phyloP scores from a whole-genome alignment of 2,113 vertebrate genomes.

The Eudyptes chrysolophus region DNA sequence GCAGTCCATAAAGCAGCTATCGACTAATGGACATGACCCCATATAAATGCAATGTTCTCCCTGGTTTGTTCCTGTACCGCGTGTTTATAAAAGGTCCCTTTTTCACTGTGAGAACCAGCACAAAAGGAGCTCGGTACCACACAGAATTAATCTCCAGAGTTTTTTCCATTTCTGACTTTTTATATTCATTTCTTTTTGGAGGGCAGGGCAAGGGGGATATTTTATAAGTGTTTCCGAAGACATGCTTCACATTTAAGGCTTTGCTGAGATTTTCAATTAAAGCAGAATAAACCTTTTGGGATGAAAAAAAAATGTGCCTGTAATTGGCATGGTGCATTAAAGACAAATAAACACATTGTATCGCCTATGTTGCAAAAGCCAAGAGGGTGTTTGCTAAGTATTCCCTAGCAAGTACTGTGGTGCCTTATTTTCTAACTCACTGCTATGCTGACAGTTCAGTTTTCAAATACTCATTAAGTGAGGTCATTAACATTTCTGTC shows the following conservation, averaged over 20 bases:
- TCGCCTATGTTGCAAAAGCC: neutral
- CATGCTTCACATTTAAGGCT: neutral
- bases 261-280: neutral
- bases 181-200: neutral
- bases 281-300: neutral
- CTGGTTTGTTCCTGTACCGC: accelerated
- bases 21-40: neutral
- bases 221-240: neutral
- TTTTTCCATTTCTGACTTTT: neutral
- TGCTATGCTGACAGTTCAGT: neutral
- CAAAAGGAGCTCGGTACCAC: neutral
- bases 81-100: neutral
- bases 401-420: neutral
- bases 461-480: neutral
- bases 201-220: neutral
- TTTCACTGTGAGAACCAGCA: neutral
- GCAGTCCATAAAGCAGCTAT: neutral
- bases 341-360: neutral
- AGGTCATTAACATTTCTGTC: neutral
- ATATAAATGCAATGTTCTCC: neutral
- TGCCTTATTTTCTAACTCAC: neutral
- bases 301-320: neutral
- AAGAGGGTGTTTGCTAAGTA: neutral
- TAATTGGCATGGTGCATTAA: neutral
- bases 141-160: neutral